Conservation (phyloP, 2,888 invertebrate species). For the Agriotes lineatus region DNA sequence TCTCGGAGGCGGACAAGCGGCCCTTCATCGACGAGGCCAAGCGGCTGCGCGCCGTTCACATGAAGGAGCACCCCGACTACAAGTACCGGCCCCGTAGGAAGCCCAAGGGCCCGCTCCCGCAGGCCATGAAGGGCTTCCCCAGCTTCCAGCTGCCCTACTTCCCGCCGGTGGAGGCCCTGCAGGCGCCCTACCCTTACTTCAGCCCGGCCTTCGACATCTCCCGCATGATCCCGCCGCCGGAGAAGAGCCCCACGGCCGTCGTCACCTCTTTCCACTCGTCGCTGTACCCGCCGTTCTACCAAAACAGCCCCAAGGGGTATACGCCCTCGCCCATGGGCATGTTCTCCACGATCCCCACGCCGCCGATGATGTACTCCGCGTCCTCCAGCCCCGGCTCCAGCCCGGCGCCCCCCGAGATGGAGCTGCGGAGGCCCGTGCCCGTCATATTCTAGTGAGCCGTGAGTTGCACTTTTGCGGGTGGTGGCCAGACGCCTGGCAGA, state of each 20-base stretch:
- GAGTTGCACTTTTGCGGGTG: constrained; percentile 23
- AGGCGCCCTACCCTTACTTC: constrained; percentile 79
- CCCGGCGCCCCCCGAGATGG: constrained; percentile 63
- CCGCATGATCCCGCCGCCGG: constrained; percentile 62
- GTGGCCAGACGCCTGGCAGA: too few species aligned
- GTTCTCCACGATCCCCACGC: constrained; percentile 63
- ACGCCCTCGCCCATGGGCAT: constrained; percentile 69
- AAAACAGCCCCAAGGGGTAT: constrained; percentile 66
- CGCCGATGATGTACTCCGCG: constrained; percentile 65
- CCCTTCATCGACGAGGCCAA: constrained; percentile 98
- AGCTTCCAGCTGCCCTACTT: constrained; percentile 77
- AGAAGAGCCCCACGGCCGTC: constrained; percentile 66
- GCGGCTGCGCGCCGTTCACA: constrained; percentile 85
- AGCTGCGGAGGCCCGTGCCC: constrained; percentile 77
- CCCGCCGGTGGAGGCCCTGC: constrained; percentile 70
- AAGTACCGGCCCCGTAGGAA: constrained; percentile 90
- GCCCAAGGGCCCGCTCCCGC: constrained; percentile 78
- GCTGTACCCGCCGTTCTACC: constrained; percentile 78
- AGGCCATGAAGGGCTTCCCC: constrained; percentile 68
- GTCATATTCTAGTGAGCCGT: constrained; percentile 73
- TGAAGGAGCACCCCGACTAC: constrained; percentile 93
- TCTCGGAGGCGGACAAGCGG: constrained; percentile 88
- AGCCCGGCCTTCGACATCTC: constrained; percentile 75
- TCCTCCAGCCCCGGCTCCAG: constrained; percentile 65
- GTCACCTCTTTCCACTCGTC: constrained; percentile 79